Evolutionary conservation across 2,888 invertebrate species (phyloP).

Genomic region (Holacanthella duospinosa): DNA sequence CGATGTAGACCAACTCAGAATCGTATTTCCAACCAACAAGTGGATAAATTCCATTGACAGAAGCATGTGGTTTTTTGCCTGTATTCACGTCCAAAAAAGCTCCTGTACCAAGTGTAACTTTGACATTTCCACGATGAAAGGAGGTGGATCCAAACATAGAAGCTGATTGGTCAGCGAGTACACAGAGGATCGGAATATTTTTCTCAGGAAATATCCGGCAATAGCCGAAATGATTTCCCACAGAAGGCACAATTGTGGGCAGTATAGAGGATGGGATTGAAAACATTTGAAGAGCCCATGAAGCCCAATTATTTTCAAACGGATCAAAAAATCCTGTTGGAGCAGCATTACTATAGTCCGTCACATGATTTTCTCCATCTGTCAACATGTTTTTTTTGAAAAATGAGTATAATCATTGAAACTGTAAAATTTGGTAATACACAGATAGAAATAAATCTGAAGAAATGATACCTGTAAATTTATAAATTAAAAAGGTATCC

Average conservation of each 20-base stretch:
- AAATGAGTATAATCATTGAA: too few relatives aligned
- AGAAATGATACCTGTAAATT: conserved; percentile 40
- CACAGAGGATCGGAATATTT: conserved; percentile 31
- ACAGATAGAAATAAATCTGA: neutral
- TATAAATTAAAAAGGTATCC: conserved; percentile 74
- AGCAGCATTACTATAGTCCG: conserved; percentile 82
- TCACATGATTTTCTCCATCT: conserved; percentile 52
- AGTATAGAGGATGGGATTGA: conserved; percentile 63
- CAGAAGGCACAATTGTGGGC: conserved; percentile 69
- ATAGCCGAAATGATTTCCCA: conserved; percentile 59
- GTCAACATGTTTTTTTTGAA: too few relatives aligned
- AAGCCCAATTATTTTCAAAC: conserved; percentile 75
- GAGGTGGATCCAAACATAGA: conserved; percentile 81
- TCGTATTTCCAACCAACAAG: conserved; percentile 73
- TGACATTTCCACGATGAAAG: conserved; percentile 64
- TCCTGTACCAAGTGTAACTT: conserved; percentile 84
- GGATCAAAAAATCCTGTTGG: conserved; percentile 90
- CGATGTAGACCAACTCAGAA: conserved; percentile 56
- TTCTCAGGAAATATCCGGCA: conserved; percentile 39
- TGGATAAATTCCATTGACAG: conserved; percentile 67
- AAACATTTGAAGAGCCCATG: conserved; percentile 57
- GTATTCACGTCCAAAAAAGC: conserved; percentile 80
- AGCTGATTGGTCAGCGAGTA: conserved; percentile 68
- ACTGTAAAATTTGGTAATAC: too few relatives aligned
- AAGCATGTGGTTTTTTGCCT: conserved; percentile 62